Evolutionary conservation across 1,140 invertebrate species (phyloP), one percentile per base, ranked within the genome.

Genomic region (Helicorthomorpha holstii): DNA sequence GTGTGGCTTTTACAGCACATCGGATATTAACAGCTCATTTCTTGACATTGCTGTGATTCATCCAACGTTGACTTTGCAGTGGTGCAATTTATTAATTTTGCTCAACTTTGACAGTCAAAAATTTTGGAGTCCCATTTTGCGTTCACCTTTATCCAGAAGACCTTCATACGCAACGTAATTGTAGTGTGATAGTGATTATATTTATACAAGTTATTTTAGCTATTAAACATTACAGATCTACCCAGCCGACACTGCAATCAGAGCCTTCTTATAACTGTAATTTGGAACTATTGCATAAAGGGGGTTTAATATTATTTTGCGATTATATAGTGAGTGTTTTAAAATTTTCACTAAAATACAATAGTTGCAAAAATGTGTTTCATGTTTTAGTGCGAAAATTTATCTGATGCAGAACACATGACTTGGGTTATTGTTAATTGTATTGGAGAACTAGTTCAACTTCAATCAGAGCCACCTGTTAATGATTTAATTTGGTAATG

Each of bases 361-460:
- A n/a, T n/a, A n/a, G n/a, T n/a, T n/a, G n/a, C n/a, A n/a, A n/a
- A n/a, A n/a, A n/a, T n/a, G n/a, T n/a, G 56, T 54, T 52, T 54
- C 54, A 19, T 27, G 60, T 61, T 59, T 25, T 57, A 77, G 63
- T 78, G 73, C 62, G 78, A 82, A 59, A 80, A 79, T 61, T 66
- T 83, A 12, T 73, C 72, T 50, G 80, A 85, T 63, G 78, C 73
- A 1, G 78, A 84, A 24, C 77, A 82, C 52, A 66, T 86, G 29
- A 77, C 78, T 0, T 88, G 83, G 82, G 64, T 88, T n/a, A 64
- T 88, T 22, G 74, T 79, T 1, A 80, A 82, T 60, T 75, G 85
- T 57, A 75, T 82, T 0, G 71, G 77, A 57, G 74, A 81, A 23
- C 66, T 85, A 0, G 74, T 88, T 14, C 65, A 70, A 27, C 63